Percentiles rank a stretch among this genome's conserved stretches.
phyloP scores from a whole-genome alignment of 2,888 invertebrate species.

The Luperina nickerlii region DNA sequence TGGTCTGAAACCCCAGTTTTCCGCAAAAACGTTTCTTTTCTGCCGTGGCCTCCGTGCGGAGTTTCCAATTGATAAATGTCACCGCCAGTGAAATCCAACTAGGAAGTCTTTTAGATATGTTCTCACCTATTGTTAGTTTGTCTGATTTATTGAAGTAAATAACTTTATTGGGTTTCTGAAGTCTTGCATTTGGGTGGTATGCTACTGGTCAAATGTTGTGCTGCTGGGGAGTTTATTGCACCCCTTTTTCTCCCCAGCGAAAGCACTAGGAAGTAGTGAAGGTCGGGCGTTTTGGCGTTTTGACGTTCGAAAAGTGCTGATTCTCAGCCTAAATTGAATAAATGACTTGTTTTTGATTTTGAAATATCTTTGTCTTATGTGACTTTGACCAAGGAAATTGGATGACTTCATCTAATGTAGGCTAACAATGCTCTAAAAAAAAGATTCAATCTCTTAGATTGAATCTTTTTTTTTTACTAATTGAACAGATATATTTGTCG shows the following conservation, averaged over 20 bases:
- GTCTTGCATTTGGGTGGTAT: not conserved
- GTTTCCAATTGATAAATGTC: constrained; percentile 61
- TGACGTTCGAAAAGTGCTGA: not conserved
- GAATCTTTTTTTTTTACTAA: too few relatives aligned
- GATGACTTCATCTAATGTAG: not conserved
- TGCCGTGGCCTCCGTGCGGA: constrained; percentile 22
- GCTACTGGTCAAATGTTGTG: too few relatives aligned
- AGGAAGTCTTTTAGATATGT: constrained; percentile 31
- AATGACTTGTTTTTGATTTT: not conserved
- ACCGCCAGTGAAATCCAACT: constrained; percentile 41
- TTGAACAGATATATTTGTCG: not conserved
- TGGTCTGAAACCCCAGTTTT: constrained; percentile 18
- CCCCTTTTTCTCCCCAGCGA: not conserved
- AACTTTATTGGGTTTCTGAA: not conserved
- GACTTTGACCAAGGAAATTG: not conserved
- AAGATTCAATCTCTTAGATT: too few relatives aligned
- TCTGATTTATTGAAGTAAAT: constrained; percentile 16
- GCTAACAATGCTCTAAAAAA: not conserved
- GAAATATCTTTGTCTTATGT: not conserved
- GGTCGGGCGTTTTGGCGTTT: too few relatives aligned
- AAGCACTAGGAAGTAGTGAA: not conserved
- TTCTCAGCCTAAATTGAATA: not conserved
- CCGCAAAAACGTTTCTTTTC: constrained; percentile 33
- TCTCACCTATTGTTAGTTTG: constrained; percentile 31
- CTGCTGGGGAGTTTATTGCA: too few relatives aligned